Evolutionary conservation across 2,797 vertebrate genomes (phyloP).

Genomic region (Phylloscopus collybita): DNA sequence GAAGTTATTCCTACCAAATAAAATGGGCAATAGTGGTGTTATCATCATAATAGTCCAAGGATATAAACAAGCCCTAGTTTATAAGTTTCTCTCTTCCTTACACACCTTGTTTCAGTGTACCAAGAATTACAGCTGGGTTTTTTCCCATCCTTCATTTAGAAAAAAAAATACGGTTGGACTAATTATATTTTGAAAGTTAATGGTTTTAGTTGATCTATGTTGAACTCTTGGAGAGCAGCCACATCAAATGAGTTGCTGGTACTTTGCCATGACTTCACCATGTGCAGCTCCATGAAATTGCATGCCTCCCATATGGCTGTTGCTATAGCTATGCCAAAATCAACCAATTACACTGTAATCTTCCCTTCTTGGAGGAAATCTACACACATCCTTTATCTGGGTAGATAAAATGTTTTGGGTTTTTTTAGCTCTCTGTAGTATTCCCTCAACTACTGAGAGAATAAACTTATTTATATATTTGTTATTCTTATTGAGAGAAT

Average conservation of each 20-base stretch:
- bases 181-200: slow-evolving; percentile 40
- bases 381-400: background rate
- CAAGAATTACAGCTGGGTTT: background rate
- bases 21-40: background rate
- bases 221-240: slow-evolving; percentile 7
- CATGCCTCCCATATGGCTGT: slow-evolving; percentile 46
- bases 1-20: background rate
- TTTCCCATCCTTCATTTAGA: background rate
- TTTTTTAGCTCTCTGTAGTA: background rate
- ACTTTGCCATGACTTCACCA: slow-evolving; percentile 26
- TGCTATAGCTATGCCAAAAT: slow-evolving; percentile 53
- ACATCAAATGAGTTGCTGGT: slow-evolving; percentile 37
- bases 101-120: background rate
- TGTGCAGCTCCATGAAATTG: slow-evolving; percentile 33
- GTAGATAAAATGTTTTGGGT: background rate
- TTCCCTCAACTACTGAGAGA: background rate
- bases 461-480: background rate
- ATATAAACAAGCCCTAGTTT: background rate
- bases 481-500: too few relatives aligned
- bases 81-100: background rate
- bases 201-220: slow-evolving; percentile 21
- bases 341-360: slow-evolving; percentile 32
- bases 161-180: background rate
- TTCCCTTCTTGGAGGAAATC: slow-evolving; percentile 10
- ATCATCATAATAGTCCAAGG: background rate